A percentile compares a stretch with the other conserved stretches of the same genome.
Conservation (phyloP, 2,888 invertebrate genomes). For the Bugulina stolonifera region DNA sequence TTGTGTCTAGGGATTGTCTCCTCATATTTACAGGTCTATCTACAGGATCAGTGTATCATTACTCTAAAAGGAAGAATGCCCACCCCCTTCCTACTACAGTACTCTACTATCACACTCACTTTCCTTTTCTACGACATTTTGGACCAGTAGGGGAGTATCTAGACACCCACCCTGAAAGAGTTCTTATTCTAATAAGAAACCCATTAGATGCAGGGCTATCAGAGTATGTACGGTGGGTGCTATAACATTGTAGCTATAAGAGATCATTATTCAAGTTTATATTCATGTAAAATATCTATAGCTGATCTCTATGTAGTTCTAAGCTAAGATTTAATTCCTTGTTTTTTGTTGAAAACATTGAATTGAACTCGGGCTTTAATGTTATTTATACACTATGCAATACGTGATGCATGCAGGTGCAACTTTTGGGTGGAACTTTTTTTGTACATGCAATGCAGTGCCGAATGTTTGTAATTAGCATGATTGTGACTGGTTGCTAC, state of each 20-base stretch:
- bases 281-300: not conserved
- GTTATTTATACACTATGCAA: too few species aligned
- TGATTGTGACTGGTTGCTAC: too few species aligned
- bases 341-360: too few species aligned
- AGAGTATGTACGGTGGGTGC: not conserved
- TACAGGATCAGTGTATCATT: not conserved
- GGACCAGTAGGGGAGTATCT: not conserved
- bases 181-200: not conserved
- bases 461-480: too few species aligned
- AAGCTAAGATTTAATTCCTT: too few species aligned
- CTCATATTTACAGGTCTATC: not conserved
- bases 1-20: too few species aligned
- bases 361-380: too few species aligned
- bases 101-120: not conserved
- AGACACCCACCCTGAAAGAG: not conserved
- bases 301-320: too few species aligned
- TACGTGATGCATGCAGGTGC: too few species aligned
- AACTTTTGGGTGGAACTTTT: not conserved
- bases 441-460: not conserved
- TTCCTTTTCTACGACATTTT: not conserved
- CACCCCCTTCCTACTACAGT: not conserved
- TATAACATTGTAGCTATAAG: too few species aligned
- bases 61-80: not conserved
- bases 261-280: too few species aligned
- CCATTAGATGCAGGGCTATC: not conserved